These are phyloP conservation scores for Chydorus sphaericus DNA, from an alignment of 2,888 invertebrate species.

Conservation along the genomic window DNA sequence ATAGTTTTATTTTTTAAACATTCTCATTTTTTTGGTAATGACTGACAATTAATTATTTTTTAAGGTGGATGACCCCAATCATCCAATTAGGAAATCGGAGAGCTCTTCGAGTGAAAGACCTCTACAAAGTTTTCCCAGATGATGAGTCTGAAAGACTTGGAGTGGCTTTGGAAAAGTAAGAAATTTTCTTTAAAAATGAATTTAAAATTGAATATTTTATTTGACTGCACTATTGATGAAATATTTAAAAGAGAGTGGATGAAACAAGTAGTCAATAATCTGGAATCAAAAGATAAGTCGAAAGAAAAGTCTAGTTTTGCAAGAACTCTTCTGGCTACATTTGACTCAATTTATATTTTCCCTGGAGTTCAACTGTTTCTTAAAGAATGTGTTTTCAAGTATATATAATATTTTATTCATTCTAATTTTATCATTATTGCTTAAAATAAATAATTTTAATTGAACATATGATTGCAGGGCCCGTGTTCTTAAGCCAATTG, in stretches of 20 bases:
- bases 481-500: constrained; percentile 47
- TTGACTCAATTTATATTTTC: constrained; percentile 31
- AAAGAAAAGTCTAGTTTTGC: constrained; percentile 33
- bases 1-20: too few relatives aligned
- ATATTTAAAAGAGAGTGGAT: constrained; percentile 43
- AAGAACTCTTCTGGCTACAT: constrained; percentile 33
- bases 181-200: too few relatives aligned
- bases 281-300: constrained; percentile 31
- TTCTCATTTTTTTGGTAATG: too few relatives aligned
- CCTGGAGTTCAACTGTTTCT: constrained; percentile 31
- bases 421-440: too few relatives aligned
- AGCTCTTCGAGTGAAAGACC: constrained; percentile 53
- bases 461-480: constrained; percentile 45
- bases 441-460: too few relatives aligned
- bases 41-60: too few relatives aligned
- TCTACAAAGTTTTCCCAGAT: constrained; percentile 49
- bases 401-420: too few relatives aligned
- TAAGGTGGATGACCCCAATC: constrained; percentile 61
- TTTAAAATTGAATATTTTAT: too few relatives aligned
- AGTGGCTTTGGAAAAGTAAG: constrained; percentile 48
- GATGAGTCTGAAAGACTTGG: constrained; percentile 58
- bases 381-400: constrained; percentile 30
- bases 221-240: too few relatives aligned
- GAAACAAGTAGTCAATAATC: constrained; percentile 34
- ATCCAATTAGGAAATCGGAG: constrained; percentile 59